These are phyloP conservation scores for Empis livida DNA, from an alignment of 2,888 invertebrate species.

Conservation along the genomic window DNA sequence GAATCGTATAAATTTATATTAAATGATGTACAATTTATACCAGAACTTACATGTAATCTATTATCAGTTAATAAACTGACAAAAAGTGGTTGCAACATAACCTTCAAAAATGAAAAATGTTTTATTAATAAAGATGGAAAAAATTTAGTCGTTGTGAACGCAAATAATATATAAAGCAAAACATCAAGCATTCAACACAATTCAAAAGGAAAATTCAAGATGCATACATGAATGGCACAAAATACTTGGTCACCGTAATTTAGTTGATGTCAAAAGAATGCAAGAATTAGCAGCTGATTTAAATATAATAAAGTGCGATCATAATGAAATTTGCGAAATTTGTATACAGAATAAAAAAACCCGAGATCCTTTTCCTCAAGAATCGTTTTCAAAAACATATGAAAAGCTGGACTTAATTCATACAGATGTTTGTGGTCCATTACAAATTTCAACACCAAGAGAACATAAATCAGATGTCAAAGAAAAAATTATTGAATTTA, in stretches of 20 bases:
- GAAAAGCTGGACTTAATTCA: slow-evolving; percentile 17
- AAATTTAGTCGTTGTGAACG: background rate
- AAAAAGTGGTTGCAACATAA: slow-evolving; percentile 5
- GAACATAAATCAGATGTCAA: slow-evolving; percentile 7
- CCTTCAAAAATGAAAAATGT: slow-evolving; percentile 6
- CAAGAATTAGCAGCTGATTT: slow-evolving; percentile 5
- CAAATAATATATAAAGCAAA: slow-evolving; percentile 2
- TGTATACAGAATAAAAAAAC: slow-evolving; percentile 16
- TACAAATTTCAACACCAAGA: slow-evolving; percentile 15
- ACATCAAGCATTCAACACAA: background rate
- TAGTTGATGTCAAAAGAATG: slow-evolving; percentile 6
- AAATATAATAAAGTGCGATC: slow-evolving; percentile 7
- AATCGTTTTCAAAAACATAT: slow-evolving; percentile 6
- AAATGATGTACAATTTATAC: slow-evolving; percentile 12
- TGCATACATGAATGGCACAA: slow-evolving; percentile 12
- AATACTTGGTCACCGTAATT: slow-evolving; percentile 11
- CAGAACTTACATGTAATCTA: slow-evolving; percentile 10
- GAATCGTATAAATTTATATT: slow-evolving; percentile 1
- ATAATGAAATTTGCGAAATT: slow-evolving; percentile 5
- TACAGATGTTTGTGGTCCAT: slow-evolving; percentile 22
- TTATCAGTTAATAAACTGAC: slow-evolving; percentile 6
- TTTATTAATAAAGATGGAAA: slow-evolving; percentile 2
- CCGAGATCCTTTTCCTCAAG: slow-evolving; percentile 15
- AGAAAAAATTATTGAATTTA: slow-evolving; percentile 1
- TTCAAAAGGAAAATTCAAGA: slow-evolving; percentile 1